A percentile compares a stretch with the other conserved stretches of the same genome.
Evolutionary conservation across 2,888 invertebrate species (phyloP).

Genomic region (Andrena bucephala): DNA sequence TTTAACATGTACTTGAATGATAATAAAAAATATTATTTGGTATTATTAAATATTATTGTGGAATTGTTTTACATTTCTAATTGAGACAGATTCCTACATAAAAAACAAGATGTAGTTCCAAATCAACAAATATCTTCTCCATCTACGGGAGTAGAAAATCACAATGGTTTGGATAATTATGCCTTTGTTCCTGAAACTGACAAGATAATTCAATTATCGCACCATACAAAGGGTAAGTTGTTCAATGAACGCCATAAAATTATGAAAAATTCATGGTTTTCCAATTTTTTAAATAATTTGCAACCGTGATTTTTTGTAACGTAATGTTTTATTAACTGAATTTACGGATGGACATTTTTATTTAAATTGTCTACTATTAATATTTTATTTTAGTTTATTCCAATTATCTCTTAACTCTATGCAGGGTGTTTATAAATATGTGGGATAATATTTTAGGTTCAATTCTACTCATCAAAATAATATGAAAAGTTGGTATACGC

Average conservation of each 20-base stretch:
- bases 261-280: not conserved
- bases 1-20: not conserved
- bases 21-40: not conserved
- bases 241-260: slow-evolving; percentile 58
- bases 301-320: no score
- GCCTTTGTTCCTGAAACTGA: slow-evolving; percentile 75
- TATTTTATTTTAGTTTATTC: no score
- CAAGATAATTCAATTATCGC: slow-evolving; percentile 69
- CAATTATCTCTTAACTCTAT: no score
- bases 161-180: slow-evolving; percentile 77
- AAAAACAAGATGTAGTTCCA: slow-evolving; percentile 47
- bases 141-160: slow-evolving; percentile 75
- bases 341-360: no score
- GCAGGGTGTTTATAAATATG: no score
- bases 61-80: not conserved
- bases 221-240: slow-evolving; percentile 50
- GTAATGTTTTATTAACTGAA: no score
- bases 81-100: slow-evolving; percentile 34
- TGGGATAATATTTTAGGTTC: no score
- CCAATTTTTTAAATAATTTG: not conserved
- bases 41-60: not conserved
- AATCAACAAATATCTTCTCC: slow-evolving; percentile 65
- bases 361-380: no score
- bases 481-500: no score
- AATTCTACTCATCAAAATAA: no score